Percentiles rank a stretch among this genome's conserved stretches.
Conservation (phyloP, 2,797 vertebrate species). For the Liasis olivaceus region DNA sequence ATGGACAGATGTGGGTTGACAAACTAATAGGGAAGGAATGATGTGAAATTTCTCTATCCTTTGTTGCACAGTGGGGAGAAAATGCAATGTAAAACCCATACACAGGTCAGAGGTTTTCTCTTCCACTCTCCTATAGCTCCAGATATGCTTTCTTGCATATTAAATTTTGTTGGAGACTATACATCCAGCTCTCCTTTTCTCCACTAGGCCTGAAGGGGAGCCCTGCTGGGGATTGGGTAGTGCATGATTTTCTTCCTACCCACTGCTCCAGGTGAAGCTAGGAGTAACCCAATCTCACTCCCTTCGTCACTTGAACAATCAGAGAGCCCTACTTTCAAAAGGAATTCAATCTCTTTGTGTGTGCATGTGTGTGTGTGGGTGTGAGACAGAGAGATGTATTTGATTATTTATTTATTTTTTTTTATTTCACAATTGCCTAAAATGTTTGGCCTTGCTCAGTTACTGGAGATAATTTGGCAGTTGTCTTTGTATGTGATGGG, state of each 20-base stretch:
- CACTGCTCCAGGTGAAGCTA: neutral
- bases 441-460: neutral
- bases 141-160: neutral
- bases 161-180: neutral
- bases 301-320: neutral
- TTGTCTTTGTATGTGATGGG: neutral
- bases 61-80: neutral
- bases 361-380: fast-evolving
- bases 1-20: neutral
- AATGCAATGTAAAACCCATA: neutral
- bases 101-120: neutral
- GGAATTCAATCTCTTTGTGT: neutral
- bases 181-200: neutral
- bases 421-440: conserved; percentile 1
- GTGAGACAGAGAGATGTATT: neutral
- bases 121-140: neutral
- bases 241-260: neutral
- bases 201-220: neutral
- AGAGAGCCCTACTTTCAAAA: neutral
- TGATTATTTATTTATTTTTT: neutral
- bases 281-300: neutral
- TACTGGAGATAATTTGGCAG: neutral
- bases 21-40: neutral
- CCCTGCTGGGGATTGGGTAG: neutral
- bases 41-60: neutral